Percentiles rank a stretch among this genome's conserved stretches.
phyloP scores from a whole-genome alignment of 2,113 vertebrate species.

The Cavia aperea region DNA sequence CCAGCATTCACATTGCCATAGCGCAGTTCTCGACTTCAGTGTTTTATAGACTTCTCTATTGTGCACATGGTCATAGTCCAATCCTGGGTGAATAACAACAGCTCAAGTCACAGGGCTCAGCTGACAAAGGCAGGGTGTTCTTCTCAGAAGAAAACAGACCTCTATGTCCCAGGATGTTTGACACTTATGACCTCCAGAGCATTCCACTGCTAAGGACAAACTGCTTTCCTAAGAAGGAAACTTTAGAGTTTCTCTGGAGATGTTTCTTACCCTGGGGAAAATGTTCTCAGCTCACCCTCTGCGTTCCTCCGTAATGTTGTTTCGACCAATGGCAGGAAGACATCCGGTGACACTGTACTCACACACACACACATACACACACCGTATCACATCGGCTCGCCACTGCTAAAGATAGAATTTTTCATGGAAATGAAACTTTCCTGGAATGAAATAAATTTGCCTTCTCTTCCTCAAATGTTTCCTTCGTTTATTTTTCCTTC shows the following conservation, averaged over 20 bases:
- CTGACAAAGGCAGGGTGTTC: not conserved
- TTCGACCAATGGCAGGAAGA: not conserved
- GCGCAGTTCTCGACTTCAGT: constrained; percentile 39
- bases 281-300: not conserved
- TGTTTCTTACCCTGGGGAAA: not conserved
- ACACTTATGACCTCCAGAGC: not conserved
- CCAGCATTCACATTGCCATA: constrained; percentile 18
- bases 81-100: constrained; percentile 10
- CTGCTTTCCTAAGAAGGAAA: constrained; percentile 41
- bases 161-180: not conserved
- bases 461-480: constrained; percentile 43
- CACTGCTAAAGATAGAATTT: not conserved
- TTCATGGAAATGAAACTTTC: constrained; percentile 37
- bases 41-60: constrained; percentile 29
- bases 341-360: not conserved
- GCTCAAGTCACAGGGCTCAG: not conserved
- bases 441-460: constrained; percentile 15
- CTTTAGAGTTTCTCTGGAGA: not conserved
- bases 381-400: not conserved
- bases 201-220: not conserved
- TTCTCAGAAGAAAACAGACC: constrained; percentile 31
- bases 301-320: not conserved
- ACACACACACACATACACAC: not conserved
- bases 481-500: constrained; percentile 1
- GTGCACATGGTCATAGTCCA: not conserved